phyloP scores from a whole-genome alignment of 2,797 vertebrate species.

The Typhlichthys subterraneus region DNA sequence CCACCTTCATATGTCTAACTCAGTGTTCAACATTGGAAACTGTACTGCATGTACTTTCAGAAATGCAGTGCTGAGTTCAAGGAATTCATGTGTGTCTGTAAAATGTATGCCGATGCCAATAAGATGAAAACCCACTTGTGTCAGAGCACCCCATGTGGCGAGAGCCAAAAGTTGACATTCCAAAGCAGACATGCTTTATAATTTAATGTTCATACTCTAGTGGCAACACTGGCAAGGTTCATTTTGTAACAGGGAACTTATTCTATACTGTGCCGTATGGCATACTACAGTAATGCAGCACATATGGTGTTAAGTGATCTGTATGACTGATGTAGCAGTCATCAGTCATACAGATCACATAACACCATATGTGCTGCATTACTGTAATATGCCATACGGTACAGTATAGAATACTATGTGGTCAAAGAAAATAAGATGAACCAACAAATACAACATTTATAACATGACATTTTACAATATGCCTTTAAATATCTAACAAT shows the following conservation, averaged over 20 bases:
- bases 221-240: not conserved
- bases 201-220: not conserved
- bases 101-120: not conserved
- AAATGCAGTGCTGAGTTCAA: not conserved
- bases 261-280: not conserved
- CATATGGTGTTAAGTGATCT: not conserved
- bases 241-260: not conserved
- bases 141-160: not conserved
- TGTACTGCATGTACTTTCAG: not conserved
- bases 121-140: constrained; percentile 8
- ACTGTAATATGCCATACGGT: not conserved
- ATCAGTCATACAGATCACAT: not conserved
- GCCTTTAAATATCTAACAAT: not conserved
- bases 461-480: too few species aligned
- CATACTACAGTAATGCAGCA: not conserved
- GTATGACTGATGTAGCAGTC: too few species aligned
- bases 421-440: too few species aligned
- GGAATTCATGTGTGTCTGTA: constrained; percentile 2
- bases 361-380: not conserved
- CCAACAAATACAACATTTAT: too few species aligned
- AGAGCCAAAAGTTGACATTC: constrained; percentile 19
- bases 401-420: not conserved
- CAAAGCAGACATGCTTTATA: constrained; percentile 20
- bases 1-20: not conserved
- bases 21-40: not conserved